These are phyloP conservation scores for Aplochiton taeniatus DNA, from an alignment of 2,797 vertebrate species.

Conservation along the genomic window DNA sequence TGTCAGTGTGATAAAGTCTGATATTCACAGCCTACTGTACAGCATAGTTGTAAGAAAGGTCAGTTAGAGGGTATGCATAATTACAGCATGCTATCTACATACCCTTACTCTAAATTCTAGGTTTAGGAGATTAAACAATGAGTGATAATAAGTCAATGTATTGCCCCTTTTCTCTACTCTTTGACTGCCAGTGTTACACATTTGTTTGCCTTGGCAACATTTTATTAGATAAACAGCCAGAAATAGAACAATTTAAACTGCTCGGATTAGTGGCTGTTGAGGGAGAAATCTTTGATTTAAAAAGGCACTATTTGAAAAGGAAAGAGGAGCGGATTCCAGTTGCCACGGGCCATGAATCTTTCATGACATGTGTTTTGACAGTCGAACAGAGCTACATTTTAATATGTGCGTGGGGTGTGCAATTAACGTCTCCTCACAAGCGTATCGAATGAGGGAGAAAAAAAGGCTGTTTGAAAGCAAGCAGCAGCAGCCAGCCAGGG, in stretches of 20 bases:
- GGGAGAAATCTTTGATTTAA: background rate
- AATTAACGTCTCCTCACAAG: slow-evolving; percentile 10
- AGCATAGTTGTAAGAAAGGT: no score
- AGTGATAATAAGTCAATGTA: no score
- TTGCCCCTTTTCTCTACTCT: background rate
- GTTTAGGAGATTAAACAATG: no score
- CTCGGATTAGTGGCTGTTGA: background rate
- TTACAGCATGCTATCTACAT: no score
- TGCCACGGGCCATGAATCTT: background rate
- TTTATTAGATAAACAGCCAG: background rate
- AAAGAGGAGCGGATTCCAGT: background rate
- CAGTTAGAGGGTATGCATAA: no score
- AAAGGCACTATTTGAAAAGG: background rate
- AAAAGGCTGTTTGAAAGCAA: slow-evolving; percentile 4
- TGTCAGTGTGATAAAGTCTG: no score
- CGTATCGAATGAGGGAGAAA: background rate
- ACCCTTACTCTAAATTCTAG: no score
- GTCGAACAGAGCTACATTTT: slow-evolving; percentile 1
- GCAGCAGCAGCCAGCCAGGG: background rate
- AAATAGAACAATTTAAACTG: background rate
- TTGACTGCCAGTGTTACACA: background rate
- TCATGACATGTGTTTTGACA: slow-evolving; percentile 5
- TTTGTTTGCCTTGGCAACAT: background rate
- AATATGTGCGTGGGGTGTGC: slow-evolving; percentile 4
- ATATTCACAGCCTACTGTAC: no score